phyloP scores from a whole-genome alignment of 2,797 vertebrate species.

The Vespertilio murinus region DNA sequence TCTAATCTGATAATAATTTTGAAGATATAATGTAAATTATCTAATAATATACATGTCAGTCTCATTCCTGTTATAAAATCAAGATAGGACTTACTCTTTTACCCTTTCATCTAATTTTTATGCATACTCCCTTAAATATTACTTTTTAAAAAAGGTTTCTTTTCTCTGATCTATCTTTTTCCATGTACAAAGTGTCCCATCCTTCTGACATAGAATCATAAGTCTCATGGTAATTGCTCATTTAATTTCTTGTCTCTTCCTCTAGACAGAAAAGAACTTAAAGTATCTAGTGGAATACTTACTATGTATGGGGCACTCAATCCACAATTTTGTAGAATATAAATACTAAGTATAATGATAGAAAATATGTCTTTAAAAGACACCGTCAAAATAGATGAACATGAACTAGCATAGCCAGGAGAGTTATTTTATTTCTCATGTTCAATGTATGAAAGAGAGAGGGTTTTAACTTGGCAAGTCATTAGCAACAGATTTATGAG shows the following conservation, averaged over 20 bases:
- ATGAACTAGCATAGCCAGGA: neutral
- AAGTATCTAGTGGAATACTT: neutral
- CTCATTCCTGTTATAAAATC: neutral
- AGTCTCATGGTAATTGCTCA: neutral
- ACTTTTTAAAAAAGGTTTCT: neutral
- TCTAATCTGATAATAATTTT: neutral
- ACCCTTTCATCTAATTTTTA: neutral
- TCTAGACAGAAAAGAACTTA: neutral
- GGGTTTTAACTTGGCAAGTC: neutral
- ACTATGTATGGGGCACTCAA: neutral
- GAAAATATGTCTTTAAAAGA: neutral
- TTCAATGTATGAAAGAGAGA: neutral
- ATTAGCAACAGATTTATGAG: neutral
- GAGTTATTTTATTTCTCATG: neutral
- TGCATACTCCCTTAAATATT: neutral
- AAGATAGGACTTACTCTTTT: neutral
- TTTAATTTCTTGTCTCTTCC: neutral
- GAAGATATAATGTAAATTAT: neutral
- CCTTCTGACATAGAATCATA: neutral
- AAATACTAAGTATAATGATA: neutral
- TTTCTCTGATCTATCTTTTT: neutral
- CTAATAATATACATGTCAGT: neutral
- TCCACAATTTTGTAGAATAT: neutral
- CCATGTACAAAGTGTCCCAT: neutral
- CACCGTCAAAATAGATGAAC: neutral